Base-by-base conservation (phyloP, 2,113 vertebrate species). In the Lynx canadensis region DNA sequence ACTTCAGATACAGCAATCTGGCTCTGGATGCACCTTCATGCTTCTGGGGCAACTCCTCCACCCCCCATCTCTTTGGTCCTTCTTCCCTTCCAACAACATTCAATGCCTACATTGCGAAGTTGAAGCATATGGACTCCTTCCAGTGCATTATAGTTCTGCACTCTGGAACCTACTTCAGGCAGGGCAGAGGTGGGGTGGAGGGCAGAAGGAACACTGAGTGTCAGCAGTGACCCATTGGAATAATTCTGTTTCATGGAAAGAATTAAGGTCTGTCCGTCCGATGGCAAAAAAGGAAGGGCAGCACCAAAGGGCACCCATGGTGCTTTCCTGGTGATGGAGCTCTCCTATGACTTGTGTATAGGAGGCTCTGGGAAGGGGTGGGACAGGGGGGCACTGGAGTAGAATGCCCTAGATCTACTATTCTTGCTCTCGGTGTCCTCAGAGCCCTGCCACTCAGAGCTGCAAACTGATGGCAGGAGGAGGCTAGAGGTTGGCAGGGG, bases 231-330 rank as follows among this genome's bases (percentile, higher is more conserved):
- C 78, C 48, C 38, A 2, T 0, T 18, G 50, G 21, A 33, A 23
- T 14, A 33, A 21, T 33, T 94, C 60, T 52, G 36, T 50, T 5
- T 73, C 31, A 10, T 1, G 25, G 78, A 25, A 69, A 78, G 41
- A 23, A 27, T 11, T 11, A 74, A 83, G 31, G 13, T 71, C 69
- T 38, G 55, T 38, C 66, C 48, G 13, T 41, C 6, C 27, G 45
- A 83, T 27, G 41, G 63, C n/a, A 14, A 63, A 68, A 68, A 57
- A 29, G 38, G 13, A 65, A 60, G 0, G 3, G 41, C 10, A 38
- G 16, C 52, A 48, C 5, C 4, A 10, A 29, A 21, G 45, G 31
- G 16, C 10, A 0, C 19, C 9, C 1, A 0, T 14, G 41, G 0
- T 10, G 8, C 52, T 63, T 71, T 36, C 41, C 65, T 89, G 52